Evolutionary conservation across 2,888 invertebrate genomes (phyloP), one percentile per base, ranked within the genome.

Genomic region (Sthenelais limicola): DNA sequence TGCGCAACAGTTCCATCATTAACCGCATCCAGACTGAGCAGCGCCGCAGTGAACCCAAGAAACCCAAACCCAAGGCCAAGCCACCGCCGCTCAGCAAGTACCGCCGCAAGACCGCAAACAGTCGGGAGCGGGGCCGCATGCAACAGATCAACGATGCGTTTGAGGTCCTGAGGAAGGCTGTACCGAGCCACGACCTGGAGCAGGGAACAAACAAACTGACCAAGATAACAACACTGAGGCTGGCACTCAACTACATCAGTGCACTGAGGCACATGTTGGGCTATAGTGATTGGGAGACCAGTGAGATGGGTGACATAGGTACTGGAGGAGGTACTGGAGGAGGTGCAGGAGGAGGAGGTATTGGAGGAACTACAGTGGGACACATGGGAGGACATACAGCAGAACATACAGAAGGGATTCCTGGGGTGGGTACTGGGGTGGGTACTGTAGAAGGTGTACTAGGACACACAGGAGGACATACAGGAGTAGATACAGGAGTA

Each of bases 61-160:
- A 85, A 72, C 86, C 88, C 32, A 89, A 89, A 72, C 87, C 88
- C 7, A 90, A 89, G 81, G 84, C 86, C 79, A 90, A 84, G 89
- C 93, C 89, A 1, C 87, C 90, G 18, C 92, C 92, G 9, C 90
- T 96, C 80, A 94, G 94, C 89, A 96, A 95, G 88, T 96, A 96
- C 89, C 90, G 95, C 32, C 90, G 96, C 81, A 94, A 94, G 90
- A 95, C 95, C 0, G 96, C 96, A 18, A 96, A 96, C 89, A 94
- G 95, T 0, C 89, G 96, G 35, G 96, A 96, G 84, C 88, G 96
- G 38, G 93, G 92, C 78, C 91, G 96, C 72, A 96, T 96, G 95
- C 90, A 93, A 66, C 95, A 95, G 86, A 95, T 96, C 80, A 96
- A 96, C 89, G 91, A 92, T 74, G 96, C 95, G 0, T 96, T 96